Evolutionary conservation across 2,888 invertebrate genomes (phyloP).

Genomic region (Thereva nobilitata): DNA sequence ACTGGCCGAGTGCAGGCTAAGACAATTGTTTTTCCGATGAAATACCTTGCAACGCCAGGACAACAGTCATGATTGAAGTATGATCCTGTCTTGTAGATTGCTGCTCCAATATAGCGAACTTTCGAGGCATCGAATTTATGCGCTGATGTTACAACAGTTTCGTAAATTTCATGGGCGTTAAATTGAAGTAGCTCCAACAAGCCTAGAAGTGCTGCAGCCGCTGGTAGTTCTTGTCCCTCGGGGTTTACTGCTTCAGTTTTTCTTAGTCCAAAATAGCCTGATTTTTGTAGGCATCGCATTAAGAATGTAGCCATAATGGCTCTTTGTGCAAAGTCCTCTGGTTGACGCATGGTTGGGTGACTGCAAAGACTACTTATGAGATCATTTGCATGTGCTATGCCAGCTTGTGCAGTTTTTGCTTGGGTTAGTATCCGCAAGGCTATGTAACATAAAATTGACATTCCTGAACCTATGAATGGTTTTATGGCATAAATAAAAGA

Average conservation of each 20-base stretch:
- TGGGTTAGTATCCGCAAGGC: conserved; percentile 80
- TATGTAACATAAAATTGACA: conserved; percentile 77
- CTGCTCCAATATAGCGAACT: conserved; percentile 62
- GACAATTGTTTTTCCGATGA: conserved; percentile 73
- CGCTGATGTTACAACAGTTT: conserved; percentile 64
- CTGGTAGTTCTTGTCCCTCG: conserved; percentile 62
- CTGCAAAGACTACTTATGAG: conserved; percentile 70
- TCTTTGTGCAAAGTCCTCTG: conserved; percentile 74
- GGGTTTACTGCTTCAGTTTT: conserved; percentile 58
- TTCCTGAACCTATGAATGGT: conserved; percentile 66
- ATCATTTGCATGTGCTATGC: conserved; percentile 54
- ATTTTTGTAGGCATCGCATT: conserved; percentile 70
- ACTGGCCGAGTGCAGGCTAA: conserved; percentile 70
- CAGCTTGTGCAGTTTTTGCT: conserved; percentile 59
- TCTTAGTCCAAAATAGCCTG: conserved; percentile 65
- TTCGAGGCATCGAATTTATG: conserved; percentile 57
- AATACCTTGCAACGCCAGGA: conserved; percentile 77
- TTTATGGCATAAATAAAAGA: too few species aligned
- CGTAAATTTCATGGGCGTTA: conserved; percentile 83
- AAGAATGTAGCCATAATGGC: conserved; percentile 78
- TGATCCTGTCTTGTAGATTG: conserved; percentile 75
- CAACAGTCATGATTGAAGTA: conserved; percentile 85
- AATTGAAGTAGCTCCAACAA: conserved; percentile 79
- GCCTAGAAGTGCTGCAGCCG: conserved; percentile 69
- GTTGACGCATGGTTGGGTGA: conserved; percentile 65